Evolutionary conservation across 1,140 invertebrate genomes (phyloP), one percentile per base, ranked within the genome.

Genomic region (Drosophila insularis): DNA sequence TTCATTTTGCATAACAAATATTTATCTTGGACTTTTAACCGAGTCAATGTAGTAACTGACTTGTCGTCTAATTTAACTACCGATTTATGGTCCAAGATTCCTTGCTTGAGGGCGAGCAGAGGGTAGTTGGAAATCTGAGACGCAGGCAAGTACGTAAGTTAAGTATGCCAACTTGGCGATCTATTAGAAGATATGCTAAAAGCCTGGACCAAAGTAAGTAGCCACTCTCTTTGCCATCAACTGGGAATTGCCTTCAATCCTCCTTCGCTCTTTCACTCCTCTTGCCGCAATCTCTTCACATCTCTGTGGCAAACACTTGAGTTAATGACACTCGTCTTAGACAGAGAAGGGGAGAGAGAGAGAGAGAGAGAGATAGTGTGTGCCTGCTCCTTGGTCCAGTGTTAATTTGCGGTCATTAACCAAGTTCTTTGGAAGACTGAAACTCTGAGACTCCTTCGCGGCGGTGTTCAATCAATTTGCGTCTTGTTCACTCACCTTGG

Each of bases 321-420:
- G 70, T 78, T 86, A 85, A 85, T 85, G 81, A 85, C 78, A 78
- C 82, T 85, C 81, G 31, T 58, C 55, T 50, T 50, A 50, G 43
- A 50, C 7, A 50, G 43, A 50, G 43, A 50, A 7, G n/a, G n/a
- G n/a, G n/a, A n/a, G n/a, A 39, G 37, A 39, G 13, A 39, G 1
- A 14, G 8, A 21, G 43, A 50, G 17, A 21, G 17, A 10, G 43
- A 50, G 43, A 21, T 2, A 50, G 0, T 8, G 73, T 76, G 72
- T 76, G 60, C 62, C 78, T 65, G 73, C 81, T 69, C 70, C 78
- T 69, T 68, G 67, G 70, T 63, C 19, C 81, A 68, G 81, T 86
- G 81, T 85, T 86, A 85, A 85, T 85, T 81, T 85, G 81, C 82
- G 67, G 81, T 87, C 81, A 85, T 85, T 85, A 85, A 82, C 82